Percentiles rank a stretch among this genome's conserved stretches.
These are phyloP conservation scores for Caenorhabditis briggsae DNA, from an alignment of 1,140 invertebrate genomes.

Conservation along the genomic window DNA sequence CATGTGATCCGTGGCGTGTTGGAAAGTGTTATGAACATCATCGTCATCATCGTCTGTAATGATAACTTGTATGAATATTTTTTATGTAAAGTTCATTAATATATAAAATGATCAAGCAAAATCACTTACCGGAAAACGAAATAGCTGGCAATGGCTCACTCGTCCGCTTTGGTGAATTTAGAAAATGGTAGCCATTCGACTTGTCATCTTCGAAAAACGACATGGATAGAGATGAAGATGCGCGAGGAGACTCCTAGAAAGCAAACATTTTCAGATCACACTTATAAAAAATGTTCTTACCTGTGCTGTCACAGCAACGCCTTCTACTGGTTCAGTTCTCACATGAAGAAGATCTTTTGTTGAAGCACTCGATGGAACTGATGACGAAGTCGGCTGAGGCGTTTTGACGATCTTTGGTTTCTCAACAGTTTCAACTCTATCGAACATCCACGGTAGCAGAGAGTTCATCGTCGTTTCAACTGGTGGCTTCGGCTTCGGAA, in stretches of 20 bases:
- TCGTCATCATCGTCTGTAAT: constrained; percentile 19
- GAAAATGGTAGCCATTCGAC: background rate
- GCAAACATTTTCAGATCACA: background rate
- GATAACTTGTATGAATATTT: background rate
- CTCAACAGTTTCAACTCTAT: background rate
- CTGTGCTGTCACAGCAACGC: background rate
- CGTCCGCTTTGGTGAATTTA: background rate
- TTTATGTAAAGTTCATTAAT: background rate
- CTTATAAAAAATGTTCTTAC: background rate
- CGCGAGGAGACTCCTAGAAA: constrained; percentile 4
- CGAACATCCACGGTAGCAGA: constrained; percentile 15
- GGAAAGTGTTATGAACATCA: constrained; percentile 18
- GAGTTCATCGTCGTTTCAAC: background rate
- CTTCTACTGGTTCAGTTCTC: background rate
- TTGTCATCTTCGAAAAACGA: constrained; percentile 10
- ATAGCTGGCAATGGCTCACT: constrained; percentile 21
- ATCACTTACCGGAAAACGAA: constrained; percentile 6
- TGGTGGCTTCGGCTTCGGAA: background rate
- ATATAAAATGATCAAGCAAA: background rate
- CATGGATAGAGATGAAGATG: constrained; percentile 30
- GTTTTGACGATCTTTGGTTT: background rate
- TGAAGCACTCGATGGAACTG: background rate
- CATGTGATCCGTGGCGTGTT: constrained; percentile 20
- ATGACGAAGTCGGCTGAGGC: background rate
- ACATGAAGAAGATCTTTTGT: background rate